phyloP scores from a whole-genome alignment of 2,113 vertebrate species.

The Orientallactaga bullata region DNA sequence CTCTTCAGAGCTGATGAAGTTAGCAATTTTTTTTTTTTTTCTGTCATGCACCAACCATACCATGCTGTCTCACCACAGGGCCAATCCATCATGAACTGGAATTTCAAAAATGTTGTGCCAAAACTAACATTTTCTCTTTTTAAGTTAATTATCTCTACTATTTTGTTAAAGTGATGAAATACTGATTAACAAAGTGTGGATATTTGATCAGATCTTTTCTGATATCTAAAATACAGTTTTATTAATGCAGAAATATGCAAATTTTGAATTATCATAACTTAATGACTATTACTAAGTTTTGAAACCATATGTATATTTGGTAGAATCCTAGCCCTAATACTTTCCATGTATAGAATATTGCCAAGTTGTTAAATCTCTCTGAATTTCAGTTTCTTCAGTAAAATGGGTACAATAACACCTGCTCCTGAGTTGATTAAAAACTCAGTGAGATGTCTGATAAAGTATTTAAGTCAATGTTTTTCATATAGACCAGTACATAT shows the following conservation, averaged over 20 bases:
- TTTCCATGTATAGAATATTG: neutral
- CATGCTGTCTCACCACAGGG: no score
- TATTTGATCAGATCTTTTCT: neutral
- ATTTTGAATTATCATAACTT: neutral
- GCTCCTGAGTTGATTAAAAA: neutral
- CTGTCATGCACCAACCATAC: no score
- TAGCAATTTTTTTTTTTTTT: neutral
- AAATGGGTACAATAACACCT: neutral
- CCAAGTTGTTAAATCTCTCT: neutral
- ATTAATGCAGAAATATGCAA: neutral
- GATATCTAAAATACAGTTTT: neutral
- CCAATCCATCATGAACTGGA: no score
- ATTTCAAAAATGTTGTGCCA: no score
- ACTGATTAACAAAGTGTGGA: neutral
- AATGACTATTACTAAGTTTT: neutral
- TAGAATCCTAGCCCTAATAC: neutral
- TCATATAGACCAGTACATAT: neutral
- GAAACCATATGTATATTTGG: neutral
- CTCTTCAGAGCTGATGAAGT: no score
- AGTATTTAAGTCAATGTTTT: neutral
- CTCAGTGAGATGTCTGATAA: neutral
- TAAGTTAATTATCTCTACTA: no score
- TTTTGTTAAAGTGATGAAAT: neutral
- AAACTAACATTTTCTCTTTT: no score
- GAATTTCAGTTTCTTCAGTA: constrained; percentile 13